A percentile compares a stretch with the other conserved stretches of the same genome.
phyloP scores from a whole-genome alignment of 2,888 invertebrate genomes.

The Ornithoptera alexandrae region DNA sequence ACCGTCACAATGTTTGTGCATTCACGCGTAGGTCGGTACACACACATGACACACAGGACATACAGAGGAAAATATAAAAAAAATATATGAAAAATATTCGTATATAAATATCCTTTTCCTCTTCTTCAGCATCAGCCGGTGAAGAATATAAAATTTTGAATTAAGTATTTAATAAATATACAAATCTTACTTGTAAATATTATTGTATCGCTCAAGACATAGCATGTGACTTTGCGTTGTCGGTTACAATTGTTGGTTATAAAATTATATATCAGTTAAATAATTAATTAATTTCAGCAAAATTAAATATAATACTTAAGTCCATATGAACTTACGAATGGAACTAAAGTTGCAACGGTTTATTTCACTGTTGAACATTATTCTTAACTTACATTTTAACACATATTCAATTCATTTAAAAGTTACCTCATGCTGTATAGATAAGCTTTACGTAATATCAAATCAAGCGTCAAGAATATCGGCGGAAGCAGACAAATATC shows the following conservation, averaged over 20 bases:
- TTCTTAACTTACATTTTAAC: neutral
- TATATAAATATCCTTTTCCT: neutral
- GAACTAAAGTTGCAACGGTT: neutral
- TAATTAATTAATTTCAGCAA: too few species aligned
- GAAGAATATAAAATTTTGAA: too few species aligned
- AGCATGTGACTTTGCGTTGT: too few species aligned
- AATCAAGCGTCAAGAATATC: conserved; percentile 12
- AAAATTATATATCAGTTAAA: too few species aligned
- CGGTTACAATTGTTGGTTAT: too few species aligned
- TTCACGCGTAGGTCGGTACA: neutral
- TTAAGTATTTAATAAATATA: too few species aligned
- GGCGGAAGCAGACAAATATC: conserved; percentile 8
- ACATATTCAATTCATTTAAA: neutral
- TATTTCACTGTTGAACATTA: neutral
- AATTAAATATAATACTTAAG: too few species aligned
- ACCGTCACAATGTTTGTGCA: neutral
- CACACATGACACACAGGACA: neutral
- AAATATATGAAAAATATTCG: neutral
- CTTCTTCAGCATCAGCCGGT: neutral
- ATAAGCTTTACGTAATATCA: conserved; percentile 6
- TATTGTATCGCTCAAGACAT: too few species aligned
- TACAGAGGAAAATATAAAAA: neutral
- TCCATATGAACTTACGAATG: too few species aligned
- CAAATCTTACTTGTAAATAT: too few species aligned
- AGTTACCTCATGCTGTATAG: neutral